Evolutionary conservation across 2,113 vertebrate species (phyloP), one percentile per base, ranked within the genome.

Genomic region (Antennarius striatus): DNA sequence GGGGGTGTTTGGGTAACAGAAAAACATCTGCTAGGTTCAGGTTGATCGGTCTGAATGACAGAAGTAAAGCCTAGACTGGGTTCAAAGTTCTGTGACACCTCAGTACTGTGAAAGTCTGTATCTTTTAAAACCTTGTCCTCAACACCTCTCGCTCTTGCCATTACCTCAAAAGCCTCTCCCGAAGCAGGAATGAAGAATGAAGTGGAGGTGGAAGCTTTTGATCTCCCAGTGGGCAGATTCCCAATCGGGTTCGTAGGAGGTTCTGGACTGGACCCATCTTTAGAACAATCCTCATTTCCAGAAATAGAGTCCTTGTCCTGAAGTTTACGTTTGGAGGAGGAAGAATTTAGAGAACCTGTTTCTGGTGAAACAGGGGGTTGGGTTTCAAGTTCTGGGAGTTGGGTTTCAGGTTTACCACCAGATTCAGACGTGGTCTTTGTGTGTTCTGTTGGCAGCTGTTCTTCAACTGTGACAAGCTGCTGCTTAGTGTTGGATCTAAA

Each of bases 41-140:
- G 17, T 36, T 77, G 60, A 32, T 0, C 13, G 28, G 63, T 12
- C 32, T 54, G 36, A 63, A 9, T 4, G 10, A 22, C 14, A 29
- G 64, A 15, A 30, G 56, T 50, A 13, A 73, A 58, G 46, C 40
- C 66, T n/a, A 50, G 11, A 46, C 60, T 46, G 1, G 59, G 56
- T 55, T 63, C 68, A 16, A 84, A 89, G 28, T 86, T 89, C 56
- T 88, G 88, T 17, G 75, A 15, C 0, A 86, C 85, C 22, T 71
- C 76, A 16, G 77, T 81, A 53, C 77, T 66, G n/a, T 12, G 58
- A 4, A 5, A 30, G 0, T 72, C 75, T 16, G 50, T 47, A 17
- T 10, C 17, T 4, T 40, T 56, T 14, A 57, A 56, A 3, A 32
- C 14, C 9, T 58, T 69, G 14, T 52, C 30, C 3, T 22, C 43